These are phyloP conservation scores for Limnephilus marmoratus DNA, from an alignment of 2,888 invertebrate species.

Conservation along the genomic window DNA sequence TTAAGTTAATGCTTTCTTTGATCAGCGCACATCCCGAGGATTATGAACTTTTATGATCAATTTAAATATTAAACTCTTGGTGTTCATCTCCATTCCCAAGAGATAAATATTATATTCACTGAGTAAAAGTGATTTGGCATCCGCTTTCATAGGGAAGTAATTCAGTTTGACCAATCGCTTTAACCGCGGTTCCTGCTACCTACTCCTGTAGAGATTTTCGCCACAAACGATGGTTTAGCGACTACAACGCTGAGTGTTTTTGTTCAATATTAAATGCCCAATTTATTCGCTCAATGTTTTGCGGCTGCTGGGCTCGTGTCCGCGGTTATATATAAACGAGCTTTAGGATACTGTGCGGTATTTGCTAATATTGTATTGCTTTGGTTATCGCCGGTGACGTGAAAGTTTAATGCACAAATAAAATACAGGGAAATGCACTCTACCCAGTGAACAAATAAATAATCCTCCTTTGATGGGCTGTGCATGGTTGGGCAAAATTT, in stretches of 20 bases:
- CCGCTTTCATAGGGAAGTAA: not conserved
- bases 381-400: not conserved
- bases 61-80: not conserved
- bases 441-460: not conserved
- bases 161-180: not conserved
- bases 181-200: not conserved
- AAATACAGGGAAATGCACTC: not conserved
- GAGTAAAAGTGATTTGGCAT: not conserved
- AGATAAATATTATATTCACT: not conserved
- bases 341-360: conserved; percentile 5
- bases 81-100: not conserved
- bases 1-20: too few relatives aligned
- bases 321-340: conserved; percentile 3
- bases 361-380: not conserved
- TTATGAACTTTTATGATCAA: too few relatives aligned
- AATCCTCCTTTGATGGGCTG: not conserved
- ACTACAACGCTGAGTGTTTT: not conserved
- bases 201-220: not conserved
- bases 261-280: conserved; percentile 26
- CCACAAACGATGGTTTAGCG: not conserved
- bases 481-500: not conserved
- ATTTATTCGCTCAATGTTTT: conserved; percentile 8
- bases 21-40: too few relatives aligned
- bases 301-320: conserved; percentile 7
- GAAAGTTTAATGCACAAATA: not conserved